Percentiles rank a stretch among this genome's conserved stretches.
Evolutionary conservation across 2,888 invertebrate species (phyloP).

Genomic region (Chrysolina americana): DNA sequence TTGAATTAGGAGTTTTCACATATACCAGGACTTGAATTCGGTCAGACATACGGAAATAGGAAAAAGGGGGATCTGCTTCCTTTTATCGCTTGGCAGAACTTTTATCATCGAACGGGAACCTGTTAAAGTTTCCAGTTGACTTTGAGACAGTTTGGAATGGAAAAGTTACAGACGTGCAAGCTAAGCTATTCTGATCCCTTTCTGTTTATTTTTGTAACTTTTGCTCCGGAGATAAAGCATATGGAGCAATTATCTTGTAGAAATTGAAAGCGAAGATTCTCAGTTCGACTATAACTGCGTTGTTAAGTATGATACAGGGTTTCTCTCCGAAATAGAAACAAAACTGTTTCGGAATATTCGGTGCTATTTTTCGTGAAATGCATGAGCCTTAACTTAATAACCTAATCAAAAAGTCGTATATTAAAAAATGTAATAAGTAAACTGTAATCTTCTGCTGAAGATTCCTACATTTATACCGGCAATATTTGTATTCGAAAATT

Average conservation of each 20-base stretch:
- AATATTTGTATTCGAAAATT: too few relatives aligned
- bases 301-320: too few relatives aligned
- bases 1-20: not conserved
- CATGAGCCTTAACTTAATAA: too few relatives aligned
- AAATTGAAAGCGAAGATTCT: not conserved
- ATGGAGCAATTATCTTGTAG: not conserved
- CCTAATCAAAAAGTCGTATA: too few relatives aligned
- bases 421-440: too few relatives aligned
- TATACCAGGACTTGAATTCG: not conserved
- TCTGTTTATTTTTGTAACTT: not conserved
- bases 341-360: too few relatives aligned
- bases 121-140: not conserved
- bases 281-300: not conserved
- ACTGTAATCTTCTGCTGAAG: too few relatives aligned
- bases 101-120: slow-evolving; percentile 5
- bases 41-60: not conserved
- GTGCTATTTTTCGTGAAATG: too few relatives aligned
- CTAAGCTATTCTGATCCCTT: not conserved
- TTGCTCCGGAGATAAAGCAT: not conserved
- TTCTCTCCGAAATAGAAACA: too few relatives aligned
- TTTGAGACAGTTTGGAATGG: slow-evolving; percentile 5
- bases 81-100: slow-evolving; percentile 1
- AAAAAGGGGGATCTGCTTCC: not conserved
- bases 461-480: too few relatives aligned
- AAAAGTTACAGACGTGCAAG: slow-evolving; percentile 23